A percentile compares a stretch with the other conserved stretches of the same genome.
phyloP scores from a whole-genome alignment of 35 echinoderm and acorn worm species.

The Lytechinus pictus region DNA sequence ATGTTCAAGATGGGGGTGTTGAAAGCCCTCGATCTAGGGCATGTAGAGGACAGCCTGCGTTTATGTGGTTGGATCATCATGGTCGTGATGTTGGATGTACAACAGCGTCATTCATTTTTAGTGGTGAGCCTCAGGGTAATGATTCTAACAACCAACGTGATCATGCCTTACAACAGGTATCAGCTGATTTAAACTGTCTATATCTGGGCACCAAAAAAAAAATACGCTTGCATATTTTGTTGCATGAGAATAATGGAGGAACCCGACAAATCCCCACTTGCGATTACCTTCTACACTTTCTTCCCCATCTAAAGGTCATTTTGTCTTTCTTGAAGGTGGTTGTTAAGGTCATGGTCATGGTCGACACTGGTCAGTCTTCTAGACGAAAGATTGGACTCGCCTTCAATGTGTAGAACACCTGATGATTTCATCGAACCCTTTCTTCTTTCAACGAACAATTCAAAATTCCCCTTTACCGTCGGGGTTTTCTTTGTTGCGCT shows the following conservation, averaged over 20 bases:
- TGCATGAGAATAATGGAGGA: no score
- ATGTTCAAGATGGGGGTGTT: background rate
- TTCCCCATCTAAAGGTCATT: no score
- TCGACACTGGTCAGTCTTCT: background rate
- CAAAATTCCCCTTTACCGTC: background rate
- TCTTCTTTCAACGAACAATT: background rate
- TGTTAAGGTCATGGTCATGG: background rate
- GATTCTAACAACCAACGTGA: no score
- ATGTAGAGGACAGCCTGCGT: background rate
- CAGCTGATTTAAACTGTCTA: no score
- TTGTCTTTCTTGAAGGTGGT: background rate
- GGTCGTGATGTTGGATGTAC: background rate
- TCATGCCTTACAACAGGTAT: no score
- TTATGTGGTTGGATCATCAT: background rate
- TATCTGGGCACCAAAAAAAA: no score
- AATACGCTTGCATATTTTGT: no score
- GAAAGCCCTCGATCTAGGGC: background rate
- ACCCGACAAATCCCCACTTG: no score
- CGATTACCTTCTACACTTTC: no score
- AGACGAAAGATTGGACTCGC: background rate
- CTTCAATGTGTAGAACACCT: background rate
- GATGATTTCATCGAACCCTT: background rate
- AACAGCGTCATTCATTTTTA: background rate
- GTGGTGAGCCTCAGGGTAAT: no score
- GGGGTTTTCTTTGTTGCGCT: background rate